Conservation (phyloP, 2,797 vertebrate species). For the Strix occidentalis region DNA sequence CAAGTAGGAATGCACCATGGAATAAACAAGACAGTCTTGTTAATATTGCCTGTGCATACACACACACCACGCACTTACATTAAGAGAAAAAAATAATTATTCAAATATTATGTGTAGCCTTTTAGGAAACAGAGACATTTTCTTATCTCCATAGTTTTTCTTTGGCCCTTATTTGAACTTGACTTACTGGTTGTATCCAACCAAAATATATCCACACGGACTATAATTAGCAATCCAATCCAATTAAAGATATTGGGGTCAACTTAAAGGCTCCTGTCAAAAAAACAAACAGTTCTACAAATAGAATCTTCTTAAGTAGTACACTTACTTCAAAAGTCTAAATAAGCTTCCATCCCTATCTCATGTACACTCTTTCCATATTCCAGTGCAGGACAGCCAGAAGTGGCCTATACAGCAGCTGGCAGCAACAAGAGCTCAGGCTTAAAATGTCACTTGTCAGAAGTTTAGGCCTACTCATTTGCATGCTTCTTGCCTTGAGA, state of each 20-base stretch:
- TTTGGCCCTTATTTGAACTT: slow-evolving; percentile 37
- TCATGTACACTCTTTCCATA: not conserved
- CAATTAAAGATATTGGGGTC: slow-evolving; percentile 56
- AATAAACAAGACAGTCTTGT: not conserved
- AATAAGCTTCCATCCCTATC: not conserved
- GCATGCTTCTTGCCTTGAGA: not conserved
- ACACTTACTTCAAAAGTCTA: not conserved
- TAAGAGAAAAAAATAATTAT: not conserved
- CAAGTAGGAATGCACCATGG: not conserved
- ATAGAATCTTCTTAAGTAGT: not conserved
- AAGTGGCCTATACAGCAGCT: not conserved
- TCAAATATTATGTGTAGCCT: not conserved
- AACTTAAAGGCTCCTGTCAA: not conserved
- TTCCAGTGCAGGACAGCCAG: not conserved
- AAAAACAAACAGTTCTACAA: not conserved
- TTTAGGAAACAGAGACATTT: not conserved
- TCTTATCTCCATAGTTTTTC: not conserved
- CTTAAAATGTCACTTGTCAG: not conserved
- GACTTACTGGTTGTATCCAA: slow-evolving; percentile 27
- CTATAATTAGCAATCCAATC: slow-evolving; percentile 60
- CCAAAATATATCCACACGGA: not conserved
- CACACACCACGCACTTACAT: not conserved
- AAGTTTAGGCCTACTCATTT: not conserved
- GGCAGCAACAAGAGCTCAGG: not conserved
- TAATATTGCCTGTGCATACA: not conserved